Conservation (phyloP, 2,797 vertebrate genomes). For the Notamacropus eugenii region DNA sequence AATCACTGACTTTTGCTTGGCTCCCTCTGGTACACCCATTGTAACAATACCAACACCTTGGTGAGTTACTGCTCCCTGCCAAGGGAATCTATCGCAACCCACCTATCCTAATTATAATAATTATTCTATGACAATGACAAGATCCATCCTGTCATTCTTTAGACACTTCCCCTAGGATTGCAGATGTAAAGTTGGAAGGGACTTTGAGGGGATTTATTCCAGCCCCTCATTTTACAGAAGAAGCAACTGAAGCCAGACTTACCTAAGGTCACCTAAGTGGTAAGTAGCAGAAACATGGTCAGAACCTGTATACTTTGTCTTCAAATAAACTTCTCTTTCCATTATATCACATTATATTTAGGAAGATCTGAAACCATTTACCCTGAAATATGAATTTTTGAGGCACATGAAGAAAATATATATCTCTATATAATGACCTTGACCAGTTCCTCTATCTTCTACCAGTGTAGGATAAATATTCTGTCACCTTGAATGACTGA, state of each 20-base stretch:
- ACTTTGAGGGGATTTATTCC: not conserved
- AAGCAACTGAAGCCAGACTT: not conserved
- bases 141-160: not conserved
- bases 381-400: not conserved
- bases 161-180: not conserved
- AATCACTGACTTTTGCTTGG: not conserved
- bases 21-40: not conserved
- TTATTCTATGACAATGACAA: not conserved
- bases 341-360: not conserved
- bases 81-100: not conserved
- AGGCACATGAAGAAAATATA: not conserved
- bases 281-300: not conserved
- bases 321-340: not conserved
- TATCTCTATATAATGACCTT: not conserved
- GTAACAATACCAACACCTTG: not conserved
- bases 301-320: not conserved
- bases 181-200: not conserved
- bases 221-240: not conserved
- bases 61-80: not conserved
- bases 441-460: not conserved
- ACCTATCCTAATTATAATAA: not conserved
- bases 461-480: not conserved
- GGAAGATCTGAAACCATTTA: not conserved
- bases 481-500: not conserved
- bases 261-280: not conserved